Evolutionary conservation across 2,113 vertebrate genomes (phyloP).

Genomic region (Acinonyx jubatus): DNA sequence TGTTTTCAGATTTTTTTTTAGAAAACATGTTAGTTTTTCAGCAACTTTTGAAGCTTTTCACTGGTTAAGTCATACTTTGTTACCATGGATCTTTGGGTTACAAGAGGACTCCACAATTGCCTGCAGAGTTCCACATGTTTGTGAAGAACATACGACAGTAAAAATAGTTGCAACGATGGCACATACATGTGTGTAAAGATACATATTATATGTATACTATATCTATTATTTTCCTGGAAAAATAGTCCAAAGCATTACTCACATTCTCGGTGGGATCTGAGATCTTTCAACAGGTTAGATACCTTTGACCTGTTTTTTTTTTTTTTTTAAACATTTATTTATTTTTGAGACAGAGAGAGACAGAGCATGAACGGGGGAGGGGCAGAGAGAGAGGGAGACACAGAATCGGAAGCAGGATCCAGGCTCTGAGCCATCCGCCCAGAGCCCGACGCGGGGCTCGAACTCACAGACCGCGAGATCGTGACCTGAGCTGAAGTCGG

Average conservation of each 20-base stretch:
- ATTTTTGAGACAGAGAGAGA: no score
- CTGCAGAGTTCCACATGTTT: not conserved
- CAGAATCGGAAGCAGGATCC: no score
- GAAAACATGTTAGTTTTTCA: not conserved
- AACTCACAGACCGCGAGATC: no score
- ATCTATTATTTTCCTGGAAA: not conserved
- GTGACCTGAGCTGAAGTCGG: no score
- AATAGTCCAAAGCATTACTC: not conserved
- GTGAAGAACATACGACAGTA: not conserved
- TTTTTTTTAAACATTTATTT: no score
- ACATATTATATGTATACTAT: not conserved
- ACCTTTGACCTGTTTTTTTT: not conserved
- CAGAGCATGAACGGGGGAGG: no score
- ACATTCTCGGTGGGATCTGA: not conserved
- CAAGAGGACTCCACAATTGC: not conserved
- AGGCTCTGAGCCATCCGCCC: no score
- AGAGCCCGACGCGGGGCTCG: no score
- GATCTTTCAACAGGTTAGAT: not conserved
- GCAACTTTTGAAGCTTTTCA: not conserved
- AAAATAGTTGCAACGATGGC: not conserved
- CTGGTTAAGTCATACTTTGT: not conserved
- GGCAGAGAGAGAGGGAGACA: no score
- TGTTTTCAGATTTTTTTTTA: not conserved
- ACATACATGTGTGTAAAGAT: not conserved
- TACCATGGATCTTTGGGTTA: not conserved